Conservation (phyloP, 2,113 vertebrate genomes). For the Paradoxurus hermaphroditus region DNA sequence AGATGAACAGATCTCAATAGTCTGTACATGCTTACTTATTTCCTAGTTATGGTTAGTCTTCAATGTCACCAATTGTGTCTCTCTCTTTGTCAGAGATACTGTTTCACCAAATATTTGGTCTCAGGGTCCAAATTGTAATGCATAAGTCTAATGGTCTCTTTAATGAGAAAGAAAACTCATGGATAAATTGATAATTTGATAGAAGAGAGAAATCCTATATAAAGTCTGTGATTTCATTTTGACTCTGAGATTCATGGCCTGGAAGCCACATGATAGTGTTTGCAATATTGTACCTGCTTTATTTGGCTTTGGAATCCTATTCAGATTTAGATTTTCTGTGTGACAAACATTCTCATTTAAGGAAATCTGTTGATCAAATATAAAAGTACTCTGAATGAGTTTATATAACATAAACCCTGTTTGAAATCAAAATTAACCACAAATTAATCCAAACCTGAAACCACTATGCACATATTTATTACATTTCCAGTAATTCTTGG, state of each 20-base stretch:
- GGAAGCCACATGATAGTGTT: background rate
- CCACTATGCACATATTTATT: background rate
- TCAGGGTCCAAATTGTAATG: too few relatives aligned
- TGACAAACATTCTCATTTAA: background rate
- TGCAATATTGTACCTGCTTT: background rate
- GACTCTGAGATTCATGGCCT: background rate
- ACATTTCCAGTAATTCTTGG: background rate
- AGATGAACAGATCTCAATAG: too few relatives aligned
- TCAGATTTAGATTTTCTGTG: background rate
- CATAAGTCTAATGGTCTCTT: background rate
- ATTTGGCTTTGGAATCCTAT: background rate
- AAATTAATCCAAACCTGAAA: background rate
- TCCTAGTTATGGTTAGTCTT: background rate
- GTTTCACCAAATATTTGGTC: too few relatives aligned
- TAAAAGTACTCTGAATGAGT: background rate
- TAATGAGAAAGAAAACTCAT: background rate
- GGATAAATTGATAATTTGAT: background rate
- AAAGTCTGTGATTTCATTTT: background rate
- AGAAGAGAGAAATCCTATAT: background rate
- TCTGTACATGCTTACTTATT: background rate
- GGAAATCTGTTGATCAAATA: background rate
- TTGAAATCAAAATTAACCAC: background rate
- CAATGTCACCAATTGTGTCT: background rate
- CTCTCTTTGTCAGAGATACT: too few relatives aligned
- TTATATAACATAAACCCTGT: background rate